Base-by-base conservation (phyloP, 2,888 invertebrate species). In the Bombylius major region DNA sequence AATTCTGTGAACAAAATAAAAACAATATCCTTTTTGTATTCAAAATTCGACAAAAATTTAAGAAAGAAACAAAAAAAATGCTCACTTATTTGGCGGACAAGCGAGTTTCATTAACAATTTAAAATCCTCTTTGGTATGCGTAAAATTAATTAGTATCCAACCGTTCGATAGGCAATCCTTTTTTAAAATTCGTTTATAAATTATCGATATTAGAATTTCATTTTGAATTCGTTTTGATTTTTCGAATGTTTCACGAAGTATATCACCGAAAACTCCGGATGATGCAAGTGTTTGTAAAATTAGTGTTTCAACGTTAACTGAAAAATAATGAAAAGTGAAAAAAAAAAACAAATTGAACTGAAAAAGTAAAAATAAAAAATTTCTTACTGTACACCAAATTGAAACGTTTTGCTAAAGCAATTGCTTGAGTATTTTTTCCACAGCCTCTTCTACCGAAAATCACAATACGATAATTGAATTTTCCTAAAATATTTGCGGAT, bases 111-210 rank as follows among this genome's bases (percentile, higher is more conserved):
- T 78, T 4, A 82, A 63, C 53, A 75, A 69, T 58, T 76, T 70
- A 46, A 83, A 78, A 62, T 82, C 82, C 7, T 72, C 69, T 1
- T 14, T 45, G n/a, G 14, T 14, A 51, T 75, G 77, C 0, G 82
- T 80, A 66, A 76, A 82, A 23, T 78, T 79, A 13, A 79, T 76
- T 49, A 83, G 62, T 12, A 83, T 75, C 81, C 82, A 83, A 6
- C 83, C 83, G n/a, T 70, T 71, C 14, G 67, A 67, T 13, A 80
- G 60, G 59, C 79, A 79, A 60, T 82, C 80, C 5, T 71, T 68
- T 59, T 67, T 59, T 12, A 70, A 62, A 34, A 72, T 53, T 45
- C 73, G 65, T n/a, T 64, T 59, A 32, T 66, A 62, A 42, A 73
- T 59, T 0, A 70, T 59, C 14, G 67, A 62, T 1, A 65, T 62